A percentile compares a stretch with the other conserved stretches of the same genome.
Conservation (phyloP, 2,797 vertebrate species). For the Forpus xanthops region DNA sequence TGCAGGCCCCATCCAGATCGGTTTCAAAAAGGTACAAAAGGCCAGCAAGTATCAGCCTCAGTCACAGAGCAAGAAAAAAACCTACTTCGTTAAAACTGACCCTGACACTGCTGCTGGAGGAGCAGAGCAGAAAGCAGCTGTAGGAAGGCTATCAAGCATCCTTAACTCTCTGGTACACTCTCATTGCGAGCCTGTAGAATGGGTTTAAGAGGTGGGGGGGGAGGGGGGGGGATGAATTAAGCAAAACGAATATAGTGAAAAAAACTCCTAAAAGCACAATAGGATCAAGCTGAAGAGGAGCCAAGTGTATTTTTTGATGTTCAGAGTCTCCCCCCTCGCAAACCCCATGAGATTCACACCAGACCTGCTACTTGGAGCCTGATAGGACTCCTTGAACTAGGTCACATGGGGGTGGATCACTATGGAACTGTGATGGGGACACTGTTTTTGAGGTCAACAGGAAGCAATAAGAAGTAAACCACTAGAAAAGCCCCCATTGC, state of each 20-base stretch:
- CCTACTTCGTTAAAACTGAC: not conserved
- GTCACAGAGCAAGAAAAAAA: not conserved
- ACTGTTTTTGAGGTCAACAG: not conserved
- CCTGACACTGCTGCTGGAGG: fast-evolving
- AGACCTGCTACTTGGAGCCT: not conserved
- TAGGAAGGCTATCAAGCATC: not conserved
- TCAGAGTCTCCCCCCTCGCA: not conserved
- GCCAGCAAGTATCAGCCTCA: not conserved
- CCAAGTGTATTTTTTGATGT: not conserved
- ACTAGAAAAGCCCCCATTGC: not conserved
- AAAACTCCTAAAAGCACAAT: not conserved
- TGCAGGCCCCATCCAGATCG: fast-evolving
- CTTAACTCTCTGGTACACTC: fast-evolving
- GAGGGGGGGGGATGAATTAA: fast-evolving
- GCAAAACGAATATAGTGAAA: not conserved
- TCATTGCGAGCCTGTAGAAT: not conserved
- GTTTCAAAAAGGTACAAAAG: not conserved
- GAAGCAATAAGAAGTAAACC: not conserved
- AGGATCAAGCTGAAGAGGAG: not conserved
- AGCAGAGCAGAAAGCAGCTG: not conserved
- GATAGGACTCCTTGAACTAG: not conserved
- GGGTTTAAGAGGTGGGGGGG: no score
- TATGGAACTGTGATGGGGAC: not conserved
- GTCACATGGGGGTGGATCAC: not conserved
- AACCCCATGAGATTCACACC: fast-evolving